phyloP scores from a whole-genome alignment of 2,888 invertebrate species.

The Mesoligia furuncula region DNA sequence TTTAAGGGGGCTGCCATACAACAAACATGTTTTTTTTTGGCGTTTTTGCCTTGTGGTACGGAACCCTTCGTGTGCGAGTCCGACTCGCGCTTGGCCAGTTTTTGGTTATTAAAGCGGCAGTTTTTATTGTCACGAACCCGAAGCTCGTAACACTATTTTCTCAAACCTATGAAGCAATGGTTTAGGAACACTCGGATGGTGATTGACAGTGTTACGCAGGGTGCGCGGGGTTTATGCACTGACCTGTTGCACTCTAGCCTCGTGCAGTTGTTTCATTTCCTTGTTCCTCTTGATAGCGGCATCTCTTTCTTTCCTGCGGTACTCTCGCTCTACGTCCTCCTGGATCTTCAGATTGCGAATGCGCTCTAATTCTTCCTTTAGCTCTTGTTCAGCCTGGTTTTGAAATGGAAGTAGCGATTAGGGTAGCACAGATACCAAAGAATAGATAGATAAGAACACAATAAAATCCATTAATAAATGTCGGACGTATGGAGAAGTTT shows the following conservation, averaged over 20 bases:
- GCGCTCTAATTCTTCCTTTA: conserved; percentile 88
- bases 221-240: not conserved
- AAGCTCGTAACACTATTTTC: too few species aligned
- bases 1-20: too few species aligned
- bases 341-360: conserved; percentile 88
- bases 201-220: not conserved
- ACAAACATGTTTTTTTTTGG: too few species aligned
- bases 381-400: conserved; percentile 85
- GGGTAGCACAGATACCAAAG: not conserved
- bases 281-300: conserved; percentile 90
- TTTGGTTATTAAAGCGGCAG: too few species aligned
- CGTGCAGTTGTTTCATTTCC: conserved; percentile 87
- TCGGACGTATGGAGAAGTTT: not conserved
- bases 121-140: too few species aligned
- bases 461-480: not conserved
- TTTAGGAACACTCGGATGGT: not conserved
- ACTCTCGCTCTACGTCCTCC: conserved; percentile 92
- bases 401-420: not conserved
- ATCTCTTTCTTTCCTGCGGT: conserved; percentile 92
- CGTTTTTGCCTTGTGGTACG: too few species aligned
- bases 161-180: not conserved
- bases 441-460: not conserved
- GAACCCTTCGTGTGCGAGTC: too few species aligned
- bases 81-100: too few species aligned
- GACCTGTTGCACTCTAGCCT: conserved; percentile 90